Evolutionary conservation across 23 tunicate genomes (phyloP).

Genomic region (Styela clava): DNA sequence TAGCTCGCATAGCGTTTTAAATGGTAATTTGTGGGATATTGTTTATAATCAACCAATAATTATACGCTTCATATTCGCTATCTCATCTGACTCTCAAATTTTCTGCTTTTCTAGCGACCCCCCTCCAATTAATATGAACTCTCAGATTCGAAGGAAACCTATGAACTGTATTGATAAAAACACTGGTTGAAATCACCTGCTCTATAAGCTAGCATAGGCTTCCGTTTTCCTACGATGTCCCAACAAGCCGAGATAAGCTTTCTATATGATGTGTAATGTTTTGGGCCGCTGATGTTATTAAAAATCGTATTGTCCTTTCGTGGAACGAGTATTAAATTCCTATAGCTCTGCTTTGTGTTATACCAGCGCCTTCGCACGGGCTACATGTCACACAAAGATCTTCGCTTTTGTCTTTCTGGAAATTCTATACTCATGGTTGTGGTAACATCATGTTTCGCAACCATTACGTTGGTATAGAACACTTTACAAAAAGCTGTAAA

Average conservation of each 20-base stretch:
- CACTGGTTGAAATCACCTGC: too few relatives aligned
- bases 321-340: neutral
- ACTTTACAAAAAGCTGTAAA: neutral
- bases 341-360: neutral
- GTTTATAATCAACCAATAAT: too few relatives aligned
- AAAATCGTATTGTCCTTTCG: neutral
- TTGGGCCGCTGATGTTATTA: neutral
- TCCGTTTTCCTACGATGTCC: too few relatives aligned
- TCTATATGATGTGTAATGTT: neutral
- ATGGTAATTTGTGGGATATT: too few relatives aligned
- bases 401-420: neutral
- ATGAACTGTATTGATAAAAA: too few relatives aligned
- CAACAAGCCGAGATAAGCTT: neutral
- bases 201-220: too few relatives aligned
- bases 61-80: too few relatives aligned
- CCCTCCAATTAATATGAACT: too few relatives aligned
- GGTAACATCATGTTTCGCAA: neutral
- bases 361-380: neutral
- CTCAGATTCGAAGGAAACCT: too few relatives aligned
- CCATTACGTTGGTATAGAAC: neutral
- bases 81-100: too few relatives aligned
- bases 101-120: too few relatives aligned
- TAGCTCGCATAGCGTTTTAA: too few relatives aligned
- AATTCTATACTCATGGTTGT: neutral
- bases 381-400: neutral